Percentiles rank a stretch among this genome's conserved stretches.
Conservation (phyloP, 1,140 invertebrate species). For the Kradibia gibbosae region DNA sequence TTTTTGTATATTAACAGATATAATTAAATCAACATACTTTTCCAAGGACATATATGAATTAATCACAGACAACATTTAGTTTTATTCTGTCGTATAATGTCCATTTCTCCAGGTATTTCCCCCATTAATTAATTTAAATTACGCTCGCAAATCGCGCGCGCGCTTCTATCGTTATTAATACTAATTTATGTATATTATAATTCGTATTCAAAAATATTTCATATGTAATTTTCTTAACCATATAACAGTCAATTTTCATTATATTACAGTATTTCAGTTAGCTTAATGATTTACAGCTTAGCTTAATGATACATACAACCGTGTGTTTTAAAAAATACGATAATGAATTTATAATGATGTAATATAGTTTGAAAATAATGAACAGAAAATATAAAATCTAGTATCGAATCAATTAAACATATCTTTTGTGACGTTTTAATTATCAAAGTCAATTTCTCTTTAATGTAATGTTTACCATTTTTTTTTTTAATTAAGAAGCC, state of each 20-base stretch:
- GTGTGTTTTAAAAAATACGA: neutral
- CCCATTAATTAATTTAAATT: neutral
- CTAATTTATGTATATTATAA: neutral
- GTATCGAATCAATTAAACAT: neutral
- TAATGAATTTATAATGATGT: conserved; percentile 11
- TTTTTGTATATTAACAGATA: neutral
- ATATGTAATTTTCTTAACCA: neutral
- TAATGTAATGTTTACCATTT: neutral
- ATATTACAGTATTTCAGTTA: neutral
- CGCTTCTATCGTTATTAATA: neutral
- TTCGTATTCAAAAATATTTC: neutral
- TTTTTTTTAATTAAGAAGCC: neutral
- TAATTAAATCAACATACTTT: neutral
- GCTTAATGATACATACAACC: neutral
- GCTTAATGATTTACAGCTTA: too few species aligned
- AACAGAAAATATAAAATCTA: neutral
- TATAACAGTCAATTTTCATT: neutral
- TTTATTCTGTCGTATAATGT: conserved; percentile 1
- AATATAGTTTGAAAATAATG: conserved; percentile 12
- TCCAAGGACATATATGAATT: neutral
- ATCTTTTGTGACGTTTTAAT: neutral
- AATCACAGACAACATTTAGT: neutral
- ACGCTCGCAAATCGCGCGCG: neutral
- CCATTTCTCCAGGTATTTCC: neutral
- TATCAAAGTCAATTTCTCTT: neutral